These are phyloP conservation scores for Saguinus imperator DNA, from an alignment of 2,113 vertebrate species.

Conservation along the genomic window DNA sequence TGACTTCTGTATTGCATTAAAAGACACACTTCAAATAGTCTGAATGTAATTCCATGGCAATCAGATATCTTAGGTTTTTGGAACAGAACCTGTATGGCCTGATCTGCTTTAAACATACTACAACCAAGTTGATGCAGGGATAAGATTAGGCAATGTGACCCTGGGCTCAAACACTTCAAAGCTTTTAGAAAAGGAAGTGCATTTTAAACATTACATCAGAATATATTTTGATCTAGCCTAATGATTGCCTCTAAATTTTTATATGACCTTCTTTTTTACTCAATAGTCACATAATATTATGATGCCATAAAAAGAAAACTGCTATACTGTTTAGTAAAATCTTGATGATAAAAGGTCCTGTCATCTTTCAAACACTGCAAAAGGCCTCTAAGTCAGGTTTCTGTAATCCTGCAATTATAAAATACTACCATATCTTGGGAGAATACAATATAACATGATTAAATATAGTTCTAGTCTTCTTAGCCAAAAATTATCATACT, in stretches of 20 bases:
- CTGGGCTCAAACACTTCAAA: not conserved
- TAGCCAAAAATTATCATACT: not conserved
- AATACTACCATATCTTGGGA: not conserved
- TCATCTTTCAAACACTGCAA: not conserved
- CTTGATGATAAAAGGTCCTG: not conserved
- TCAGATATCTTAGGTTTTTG: not conserved
- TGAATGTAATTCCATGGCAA: not conserved
- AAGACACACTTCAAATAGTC: not conserved
- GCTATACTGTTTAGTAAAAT: not conserved
- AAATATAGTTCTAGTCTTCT: not conserved
- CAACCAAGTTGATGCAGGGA: not conserved
- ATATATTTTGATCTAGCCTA: not conserved
- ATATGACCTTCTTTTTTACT: not conserved
- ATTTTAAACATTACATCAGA: not conserved
- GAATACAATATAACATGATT: not conserved
- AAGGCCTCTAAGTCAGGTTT: not conserved
- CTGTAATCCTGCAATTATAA: not conserved
- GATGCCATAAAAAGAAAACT: not conserved
- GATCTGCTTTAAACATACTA: not conserved
- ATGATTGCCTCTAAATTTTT: not conserved
- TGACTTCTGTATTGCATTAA: not conserved
- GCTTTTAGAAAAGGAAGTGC: not conserved
- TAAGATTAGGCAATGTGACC: not conserved
- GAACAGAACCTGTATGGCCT: not conserved
- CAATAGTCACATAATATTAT: not conserved